These are phyloP conservation scores for Nephila pilipes DNA, from an alignment of 1,140 invertebrate species.

Conservation along the genomic window DNA sequence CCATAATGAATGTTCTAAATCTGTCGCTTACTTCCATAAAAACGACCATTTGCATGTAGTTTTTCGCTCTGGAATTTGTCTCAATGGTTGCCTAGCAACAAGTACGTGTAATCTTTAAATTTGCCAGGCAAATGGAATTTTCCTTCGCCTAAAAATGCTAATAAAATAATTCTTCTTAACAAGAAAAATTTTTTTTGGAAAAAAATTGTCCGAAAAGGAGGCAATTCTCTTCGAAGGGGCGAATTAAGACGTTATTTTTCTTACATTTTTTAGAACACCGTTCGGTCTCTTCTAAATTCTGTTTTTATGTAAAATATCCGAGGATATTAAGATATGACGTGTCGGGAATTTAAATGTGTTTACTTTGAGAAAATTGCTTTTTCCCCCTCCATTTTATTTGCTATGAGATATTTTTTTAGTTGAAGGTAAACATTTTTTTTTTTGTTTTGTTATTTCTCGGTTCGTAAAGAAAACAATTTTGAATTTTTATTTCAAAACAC, in stretches of 20 bases:
- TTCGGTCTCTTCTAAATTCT: not conserved
- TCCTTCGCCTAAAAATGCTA: not conserved
- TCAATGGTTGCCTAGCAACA: constrained; percentile 4
- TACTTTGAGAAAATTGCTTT: not conserved
- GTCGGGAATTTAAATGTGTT: too few species aligned
- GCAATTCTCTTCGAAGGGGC: not conserved
- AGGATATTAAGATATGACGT: not conserved
- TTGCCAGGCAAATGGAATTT: constrained; percentile 10
- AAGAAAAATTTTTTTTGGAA: too few species aligned
- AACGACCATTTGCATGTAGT: not conserved
- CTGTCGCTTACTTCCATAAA: constrained; percentile 21
- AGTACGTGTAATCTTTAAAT: constrained; percentile 16
- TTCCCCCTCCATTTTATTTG: too few species aligned
- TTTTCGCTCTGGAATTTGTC: constrained; percentile 2
- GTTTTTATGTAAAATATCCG: not conserved
- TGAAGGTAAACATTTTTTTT: too few species aligned
- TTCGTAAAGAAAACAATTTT: too few species aligned
- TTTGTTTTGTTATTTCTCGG: too few species aligned
- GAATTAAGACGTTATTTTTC: not conserved
- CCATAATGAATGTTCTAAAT: constrained; percentile 23
- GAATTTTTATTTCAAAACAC: too few species aligned
- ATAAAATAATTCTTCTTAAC: not conserved
- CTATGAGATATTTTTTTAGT: too few species aligned
- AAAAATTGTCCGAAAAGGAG: not conserved
- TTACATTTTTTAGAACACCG: not conserved